A percentile compares a stretch with the other conserved stretches of the same genome.
Conservation (phyloP, 1,140 invertebrate species). For the Xylocopa sonorina region DNA sequence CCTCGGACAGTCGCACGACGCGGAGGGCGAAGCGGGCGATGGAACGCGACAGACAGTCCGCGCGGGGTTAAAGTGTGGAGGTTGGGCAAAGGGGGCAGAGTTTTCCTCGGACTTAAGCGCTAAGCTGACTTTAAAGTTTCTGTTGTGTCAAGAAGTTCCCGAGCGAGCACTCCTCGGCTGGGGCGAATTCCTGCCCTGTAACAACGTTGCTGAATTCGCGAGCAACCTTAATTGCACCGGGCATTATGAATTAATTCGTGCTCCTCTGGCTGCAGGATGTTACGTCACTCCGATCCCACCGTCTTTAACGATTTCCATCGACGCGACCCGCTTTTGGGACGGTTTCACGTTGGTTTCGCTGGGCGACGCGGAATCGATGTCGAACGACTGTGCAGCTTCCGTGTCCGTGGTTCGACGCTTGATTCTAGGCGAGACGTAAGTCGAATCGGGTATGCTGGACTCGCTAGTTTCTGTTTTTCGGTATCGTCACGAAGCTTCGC, state of each 20-base stretch:
- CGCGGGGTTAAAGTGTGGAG: slow-evolving; percentile 36
- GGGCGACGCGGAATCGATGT: too few species aligned
- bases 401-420: too few species aligned
- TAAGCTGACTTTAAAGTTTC: slow-evolving; percentile 73
- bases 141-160: slow-evolving; percentile 72
- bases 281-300: slow-evolving; percentile 25
- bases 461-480: too few species aligned
- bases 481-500: too few species aligned
- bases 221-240: slow-evolving; percentile 70
- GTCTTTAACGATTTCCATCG: slow-evolving; percentile 28
- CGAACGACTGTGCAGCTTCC: too few species aligned
- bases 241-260: slow-evolving; percentile 67
- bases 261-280: slow-evolving; percentile 19
- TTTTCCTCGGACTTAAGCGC: slow-evolving; percentile 60
- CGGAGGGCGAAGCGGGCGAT: neutral
- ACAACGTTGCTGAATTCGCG: slow-evolving; percentile 70
- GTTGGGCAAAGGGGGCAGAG: slow-evolving; percentile 24
- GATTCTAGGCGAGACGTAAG: too few species aligned
- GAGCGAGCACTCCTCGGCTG: slow-evolving; percentile 38
- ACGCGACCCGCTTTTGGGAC: neutral
- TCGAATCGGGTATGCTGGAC: too few species aligned
- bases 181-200: slow-evolving; percentile 61
- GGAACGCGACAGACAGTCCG: slow-evolving; percentile 7
- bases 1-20: slow-evolving; percentile 29
- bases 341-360: neutral